Evolutionary conservation across 2,888 invertebrate species (phyloP).

Genomic region (Coremacera marginata): DNA sequence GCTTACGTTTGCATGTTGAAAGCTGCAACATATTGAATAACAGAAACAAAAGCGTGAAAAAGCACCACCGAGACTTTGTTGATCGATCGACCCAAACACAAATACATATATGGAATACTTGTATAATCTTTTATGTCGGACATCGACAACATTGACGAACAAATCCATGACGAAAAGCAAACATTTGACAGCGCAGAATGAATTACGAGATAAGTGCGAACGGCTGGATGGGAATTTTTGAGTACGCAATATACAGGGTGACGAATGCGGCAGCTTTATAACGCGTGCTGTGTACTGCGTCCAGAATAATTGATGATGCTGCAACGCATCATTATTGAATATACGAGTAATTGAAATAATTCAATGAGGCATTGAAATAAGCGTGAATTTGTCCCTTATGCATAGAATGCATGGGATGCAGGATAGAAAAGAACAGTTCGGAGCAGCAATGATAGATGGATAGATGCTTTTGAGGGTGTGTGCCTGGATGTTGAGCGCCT

Average conservation of each 20-base stretch:
- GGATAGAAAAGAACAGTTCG: not conserved
- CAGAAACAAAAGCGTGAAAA: not conserved
- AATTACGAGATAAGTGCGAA: not conserved
- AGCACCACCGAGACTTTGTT: too few relatives aligned
- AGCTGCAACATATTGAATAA: not conserved
- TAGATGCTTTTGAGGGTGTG: not conserved
- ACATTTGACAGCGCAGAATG: slow-evolving; percentile 3
- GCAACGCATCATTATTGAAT: slow-evolving; percentile 36
- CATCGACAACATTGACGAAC: slow-evolving; percentile 19
- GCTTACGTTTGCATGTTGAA: not conserved
- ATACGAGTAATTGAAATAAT: slow-evolving; percentile 43
- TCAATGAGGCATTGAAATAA: slow-evolving; percentile 37
- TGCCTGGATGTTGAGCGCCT: not conserved
- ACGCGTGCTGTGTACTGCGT: not conserved
- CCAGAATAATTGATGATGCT: slow-evolving; percentile 27
- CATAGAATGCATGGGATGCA: not conserved
- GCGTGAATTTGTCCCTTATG: slow-evolving; percentile 8
- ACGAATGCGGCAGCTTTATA: not conserved
- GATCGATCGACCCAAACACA: too few relatives aligned
- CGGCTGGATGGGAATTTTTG: not conserved
- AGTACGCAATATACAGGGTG: not conserved
- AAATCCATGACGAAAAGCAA: slow-evolving; percentile 22
- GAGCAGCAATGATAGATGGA: not conserved
- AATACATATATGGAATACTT: too few relatives aligned
- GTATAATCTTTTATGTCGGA: not conserved